Evolutionary conservation across 2,888 invertebrate species (phyloP), one percentile per base, ranked within the genome.

Genomic region (Drosophila paranaensis): DNA sequence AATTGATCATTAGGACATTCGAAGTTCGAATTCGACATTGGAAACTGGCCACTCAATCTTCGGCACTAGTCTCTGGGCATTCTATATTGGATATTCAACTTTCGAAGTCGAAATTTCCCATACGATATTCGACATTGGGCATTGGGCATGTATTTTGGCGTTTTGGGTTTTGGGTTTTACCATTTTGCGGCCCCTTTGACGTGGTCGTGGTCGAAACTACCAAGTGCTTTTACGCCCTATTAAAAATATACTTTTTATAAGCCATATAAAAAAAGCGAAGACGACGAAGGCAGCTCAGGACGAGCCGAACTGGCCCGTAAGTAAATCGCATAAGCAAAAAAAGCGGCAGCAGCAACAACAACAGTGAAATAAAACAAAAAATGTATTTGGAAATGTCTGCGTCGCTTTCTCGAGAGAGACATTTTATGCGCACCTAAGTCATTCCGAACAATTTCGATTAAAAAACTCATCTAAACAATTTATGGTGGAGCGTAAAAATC

Each of bases 391-490:
- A 74, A 83, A 81, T 72, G 74, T 70, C 66, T 78, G 78, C 37
- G 61, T 10, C 55, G 70, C 65, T 56, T 74, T 70, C 78, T 77
- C 77, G 65, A 81, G 78, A 80, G 88, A 88, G 83, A 88, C 81
- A 88, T 89, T 89, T 88, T 88, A 89, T 88, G 88, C 88, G 77
- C 83, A 89, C 88, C 88, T 89, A 88, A 88, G 89, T 88, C 89
- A 88, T 88, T 88, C 78, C 85, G 80, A 89, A 88, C 88, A 88
- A 89, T 88, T 88, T 88, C 88, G 88, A 88, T 88, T 88, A 88
- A 90, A 88, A 91, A 91, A 90, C 91, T 91, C 91, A 91, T 91
- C 91, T 91, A 91, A 91, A 91, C 91, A 91, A 91, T 91, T 91
- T 91, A 91, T 91, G 90, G 81, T 85, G 79, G 74, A 84, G 82